These are phyloP conservation scores for Tethea ocularis DNA, from an alignment of 2,888 invertebrate genomes.

Conservation along the genomic window DNA sequence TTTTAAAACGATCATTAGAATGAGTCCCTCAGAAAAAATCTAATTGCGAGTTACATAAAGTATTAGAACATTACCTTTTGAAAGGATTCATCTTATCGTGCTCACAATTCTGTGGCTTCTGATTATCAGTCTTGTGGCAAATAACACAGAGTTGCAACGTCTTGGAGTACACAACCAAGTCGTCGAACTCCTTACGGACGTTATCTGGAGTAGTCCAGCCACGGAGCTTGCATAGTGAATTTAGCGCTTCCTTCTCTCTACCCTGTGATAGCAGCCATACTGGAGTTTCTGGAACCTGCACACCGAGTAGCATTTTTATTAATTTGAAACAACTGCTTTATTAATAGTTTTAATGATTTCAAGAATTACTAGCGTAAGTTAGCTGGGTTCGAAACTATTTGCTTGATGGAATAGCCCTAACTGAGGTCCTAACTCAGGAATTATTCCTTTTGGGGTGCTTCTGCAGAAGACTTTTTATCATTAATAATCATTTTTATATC, in stretches of 20 bases:
- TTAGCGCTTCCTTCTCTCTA: constrained; percentile 75
- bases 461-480: too few relatives aligned
- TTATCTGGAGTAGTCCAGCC: constrained; percentile 79
- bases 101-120: constrained; percentile 41
- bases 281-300: constrained; percentile 83
- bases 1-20: too few relatives aligned
- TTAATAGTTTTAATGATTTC: too few relatives aligned
- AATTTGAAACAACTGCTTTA: too few relatives aligned
- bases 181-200: constrained; percentile 74
- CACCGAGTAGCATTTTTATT: not conserved
- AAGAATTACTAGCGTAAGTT: too few relatives aligned
- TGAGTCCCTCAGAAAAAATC: too few relatives aligned
- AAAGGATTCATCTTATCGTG: constrained; percentile 62
- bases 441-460: too few relatives aligned
- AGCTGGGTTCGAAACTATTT: too few relatives aligned
- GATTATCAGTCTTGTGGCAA: constrained; percentile 50
- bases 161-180: constrained; percentile 66
- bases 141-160: constrained; percentile 63
- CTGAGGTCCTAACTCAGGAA: too few relatives aligned
- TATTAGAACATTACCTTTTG: constrained; percentile 45
- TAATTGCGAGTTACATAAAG: not conserved
- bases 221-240: constrained; percentile 79
- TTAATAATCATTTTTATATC: too few relatives aligned
- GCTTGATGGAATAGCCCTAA: too few relatives aligned
- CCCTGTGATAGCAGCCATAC: constrained; percentile 81